Base-by-base conservation (phyloP, 2,888 invertebrate genomes). In the Malthinus seriepunctatus region DNA sequence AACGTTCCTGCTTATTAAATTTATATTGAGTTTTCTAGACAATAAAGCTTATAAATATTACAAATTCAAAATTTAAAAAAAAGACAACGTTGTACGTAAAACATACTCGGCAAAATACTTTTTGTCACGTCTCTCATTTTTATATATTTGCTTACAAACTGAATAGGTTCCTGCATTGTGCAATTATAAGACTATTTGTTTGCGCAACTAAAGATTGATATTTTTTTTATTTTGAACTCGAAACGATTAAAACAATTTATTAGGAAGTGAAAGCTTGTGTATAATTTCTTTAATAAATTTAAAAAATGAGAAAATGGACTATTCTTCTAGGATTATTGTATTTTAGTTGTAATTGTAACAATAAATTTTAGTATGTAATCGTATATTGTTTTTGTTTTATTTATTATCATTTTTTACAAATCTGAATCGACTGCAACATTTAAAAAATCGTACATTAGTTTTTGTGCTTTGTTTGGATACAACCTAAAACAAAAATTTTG, bases 271-370 rank as follows among this genome's bases (percentile, higher is more conserved):
- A 51, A 67, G 75, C 74, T 76, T 76, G 71, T 76, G 76, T 76
- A 74, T 75, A 76, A 69, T 74, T 73, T 76, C 73, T 74, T 75
- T 75, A 73, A 71, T 73, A 73, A 75, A 71, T 73, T 74, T 73
- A 60, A 60, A 56, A 64, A 54, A 73, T 65, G 78, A 78, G 77
- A 77, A 77, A 75, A 77, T 76, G 77, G 77, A 77, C 77, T 78
- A 76, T 77, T 77, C 76, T 76, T 76, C 73, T 77, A 78, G 77
- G 70, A 70, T 72, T 75, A 77, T 46, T 76, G 71, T 54, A 73
- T 74, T 78, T 77, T 76, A 77, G 75, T 77, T 77, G 64, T 75
- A 75, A 74, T 70, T 73, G 74, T 74, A 75, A 74, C 69, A 74
- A 76, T 75, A 75, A 76, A 76, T 70, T 76, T 76, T 74, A 74